These are phyloP conservation scores for Vipera ursinii DNA, from an alignment of 2,797 vertebrate genomes.

Conservation along the genomic window DNA sequence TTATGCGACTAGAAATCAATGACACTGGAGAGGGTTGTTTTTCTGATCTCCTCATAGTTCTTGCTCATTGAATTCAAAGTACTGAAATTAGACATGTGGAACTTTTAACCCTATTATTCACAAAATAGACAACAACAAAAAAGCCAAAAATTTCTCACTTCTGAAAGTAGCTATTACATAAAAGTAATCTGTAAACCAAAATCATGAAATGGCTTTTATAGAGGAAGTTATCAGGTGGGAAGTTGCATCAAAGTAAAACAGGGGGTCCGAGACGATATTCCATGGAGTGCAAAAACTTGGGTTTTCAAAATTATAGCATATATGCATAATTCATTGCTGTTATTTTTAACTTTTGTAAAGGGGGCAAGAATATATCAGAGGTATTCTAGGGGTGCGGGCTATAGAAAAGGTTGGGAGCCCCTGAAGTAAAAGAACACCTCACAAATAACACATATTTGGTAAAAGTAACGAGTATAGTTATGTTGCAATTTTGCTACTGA, in stretches of 20 bases:
- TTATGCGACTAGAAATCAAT: slow-evolving; percentile 52
- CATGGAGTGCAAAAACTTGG: no score
- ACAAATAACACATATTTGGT: neutral
- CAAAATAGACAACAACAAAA: neutral
- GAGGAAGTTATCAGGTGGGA: neutral
- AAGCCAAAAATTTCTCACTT: slow-evolving; percentile 6
- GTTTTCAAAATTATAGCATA: no score
- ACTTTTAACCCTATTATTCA: slow-evolving; percentile 24
- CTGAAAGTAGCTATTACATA: neutral
- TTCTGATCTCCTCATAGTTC: slow-evolving; percentile 22
- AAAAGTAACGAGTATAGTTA: neutral
- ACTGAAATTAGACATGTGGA: slow-evolving; percentile 13
- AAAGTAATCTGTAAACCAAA: neutral
- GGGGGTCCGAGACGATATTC: no score
- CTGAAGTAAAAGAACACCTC: neutral
- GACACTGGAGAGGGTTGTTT: slow-evolving; percentile 55
- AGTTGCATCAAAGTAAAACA: neutral
- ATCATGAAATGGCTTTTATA: neutral
- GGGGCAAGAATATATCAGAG: no score
- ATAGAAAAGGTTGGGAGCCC: no score
- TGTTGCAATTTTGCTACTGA: neutral
- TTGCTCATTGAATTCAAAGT: slow-evolving; percentile 37
- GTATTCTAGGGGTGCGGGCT: no score
- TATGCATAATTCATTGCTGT: no score
- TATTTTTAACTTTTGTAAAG: no score